Conservation (phyloP, 2,888 invertebrate genomes). For the Drepana falcataria region DNA sequence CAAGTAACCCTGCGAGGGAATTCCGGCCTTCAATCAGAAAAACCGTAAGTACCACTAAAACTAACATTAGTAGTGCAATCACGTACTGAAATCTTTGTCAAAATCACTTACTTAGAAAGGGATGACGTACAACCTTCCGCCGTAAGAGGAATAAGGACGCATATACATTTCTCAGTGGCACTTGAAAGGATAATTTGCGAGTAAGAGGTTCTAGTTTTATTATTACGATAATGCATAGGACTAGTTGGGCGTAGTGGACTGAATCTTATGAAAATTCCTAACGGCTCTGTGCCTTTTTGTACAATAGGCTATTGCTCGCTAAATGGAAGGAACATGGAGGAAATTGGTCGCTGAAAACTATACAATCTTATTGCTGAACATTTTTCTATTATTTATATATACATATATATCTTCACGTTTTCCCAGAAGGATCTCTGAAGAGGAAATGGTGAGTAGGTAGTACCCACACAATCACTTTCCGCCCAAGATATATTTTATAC, state of each 20-base stretch:
- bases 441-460: too few relatives aligned
- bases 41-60: conserved; percentile 14
- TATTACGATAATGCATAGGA: conserved; percentile 60
- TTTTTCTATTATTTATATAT: too few relatives aligned
- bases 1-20: background rate
- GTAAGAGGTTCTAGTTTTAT: conserved; percentile 60
- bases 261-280: conserved; percentile 8
- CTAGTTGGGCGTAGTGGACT: conserved; percentile 40
- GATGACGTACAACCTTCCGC: conserved; percentile 7
- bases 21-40: background rate
- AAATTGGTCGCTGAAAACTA: background rate
- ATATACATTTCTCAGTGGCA: conserved; percentile 15
- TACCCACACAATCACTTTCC: too few relatives aligned
- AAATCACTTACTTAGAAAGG: conserved; percentile 38
- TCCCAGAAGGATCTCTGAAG: too few relatives aligned
- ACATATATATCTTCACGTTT: too few relatives aligned
- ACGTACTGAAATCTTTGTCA: conserved; percentile 44
- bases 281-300: background rate
- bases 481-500: too few relatives aligned
- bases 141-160: conserved; percentile 22
- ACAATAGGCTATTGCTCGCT: background rate
- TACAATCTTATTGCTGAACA: background rate
- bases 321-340: background rate
- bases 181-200: conserved; percentile 33
- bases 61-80: conserved; percentile 40